phyloP scores from a whole-genome alignment of 2,113 vertebrate genomes.

The Abramis brama region DNA sequence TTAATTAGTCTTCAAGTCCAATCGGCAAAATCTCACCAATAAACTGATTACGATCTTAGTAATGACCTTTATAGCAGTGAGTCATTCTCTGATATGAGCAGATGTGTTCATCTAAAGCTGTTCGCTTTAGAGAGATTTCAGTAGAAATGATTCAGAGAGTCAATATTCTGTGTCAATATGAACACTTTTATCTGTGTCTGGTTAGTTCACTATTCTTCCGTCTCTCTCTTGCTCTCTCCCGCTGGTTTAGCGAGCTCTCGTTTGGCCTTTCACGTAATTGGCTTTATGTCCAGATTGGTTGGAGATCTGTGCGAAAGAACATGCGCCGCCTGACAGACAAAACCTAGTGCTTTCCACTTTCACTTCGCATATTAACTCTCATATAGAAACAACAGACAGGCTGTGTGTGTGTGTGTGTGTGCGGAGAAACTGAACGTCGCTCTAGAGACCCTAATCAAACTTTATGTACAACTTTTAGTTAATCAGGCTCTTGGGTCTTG shows the following conservation, averaged over 20 bases:
- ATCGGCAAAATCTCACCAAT: background rate
- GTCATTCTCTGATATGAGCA: background rate
- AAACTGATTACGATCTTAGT: conserved; percentile 19
- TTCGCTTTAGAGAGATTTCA: background rate
- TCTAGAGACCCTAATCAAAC: background rate
- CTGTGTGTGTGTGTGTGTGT: background rate
- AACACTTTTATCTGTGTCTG: conserved; percentile 2
- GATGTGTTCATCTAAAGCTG: conserved; percentile 56
- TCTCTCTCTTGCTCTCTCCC: background rate
- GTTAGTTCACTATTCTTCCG: background rate
- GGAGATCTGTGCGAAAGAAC: conserved; percentile 61
- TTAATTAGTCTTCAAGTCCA: background rate
- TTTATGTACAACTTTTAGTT: background rate
- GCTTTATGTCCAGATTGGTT: conserved; percentile 75
- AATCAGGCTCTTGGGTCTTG: conserved; percentile 15
- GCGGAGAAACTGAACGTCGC: background rate
- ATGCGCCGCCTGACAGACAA: conserved; percentile 52
- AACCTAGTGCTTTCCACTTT: conserved; percentile 26
- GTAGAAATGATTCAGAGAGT: conserved; percentile 3
- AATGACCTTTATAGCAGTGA: conserved; percentile 20
- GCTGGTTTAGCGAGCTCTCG: conserved; percentile 1
- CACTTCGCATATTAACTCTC: background rate
- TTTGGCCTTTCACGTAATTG: conserved; percentile 68
- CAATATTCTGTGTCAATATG: background rate
- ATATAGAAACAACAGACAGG: background rate